These are phyloP conservation scores for Nomada goodeniana DNA, from an alignment of 2,888 invertebrate genomes.

Conservation along the genomic window DNA sequence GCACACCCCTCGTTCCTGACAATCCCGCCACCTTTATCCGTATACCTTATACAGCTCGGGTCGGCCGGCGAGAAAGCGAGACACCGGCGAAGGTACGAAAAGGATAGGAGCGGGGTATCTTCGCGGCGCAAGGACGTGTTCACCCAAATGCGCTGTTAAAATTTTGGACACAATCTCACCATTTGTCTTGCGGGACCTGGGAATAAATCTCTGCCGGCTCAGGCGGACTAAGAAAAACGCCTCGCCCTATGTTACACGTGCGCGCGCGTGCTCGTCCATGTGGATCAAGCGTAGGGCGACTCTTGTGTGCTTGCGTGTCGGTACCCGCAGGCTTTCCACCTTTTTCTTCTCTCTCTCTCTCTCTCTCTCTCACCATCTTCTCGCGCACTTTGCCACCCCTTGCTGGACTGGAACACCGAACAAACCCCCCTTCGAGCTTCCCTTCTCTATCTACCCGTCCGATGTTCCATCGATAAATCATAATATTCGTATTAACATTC, in stretches of 20 bases:
- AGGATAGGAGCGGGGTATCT: constrained; percentile 79
- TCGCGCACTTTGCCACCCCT: constrained; percentile 71
- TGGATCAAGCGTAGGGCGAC: constrained; percentile 30
- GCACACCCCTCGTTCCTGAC: constrained; percentile 50
- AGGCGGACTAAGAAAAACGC: constrained; percentile 86
- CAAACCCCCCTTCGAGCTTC: constrained; percentile 23
- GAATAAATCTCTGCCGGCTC: constrained; percentile 88
- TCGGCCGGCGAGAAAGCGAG: constrained; percentile 73
- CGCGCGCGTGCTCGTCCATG: constrained; percentile 56
- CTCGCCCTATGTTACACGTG: constrained; percentile 82
- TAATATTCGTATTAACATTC: constrained; percentile 83
- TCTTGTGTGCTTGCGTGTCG: constrained; percentile 13
- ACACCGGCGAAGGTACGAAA: no score
- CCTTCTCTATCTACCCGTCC: constrained; percentile 52
- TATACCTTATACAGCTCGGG: constrained; percentile 68
- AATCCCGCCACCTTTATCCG: constrained; percentile 44
- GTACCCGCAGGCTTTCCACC: constrained; percentile 64
- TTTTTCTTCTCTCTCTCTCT: constrained; percentile 73
- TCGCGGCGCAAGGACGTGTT: constrained; percentile 84
- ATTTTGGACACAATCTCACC: constrained; percentile 92
- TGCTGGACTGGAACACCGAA: constrained; percentile 44
- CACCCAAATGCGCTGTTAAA: constrained; percentile 90
- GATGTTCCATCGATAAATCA: constrained; percentile 82
- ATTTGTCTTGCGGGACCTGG: constrained; percentile 91
- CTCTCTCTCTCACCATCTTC: background rate